Percentiles rank a stretch among this genome's conserved stretches.
phyloP scores from a whole-genome alignment of 1,140 invertebrate species.

The Sarcophaga bullata region DNA sequence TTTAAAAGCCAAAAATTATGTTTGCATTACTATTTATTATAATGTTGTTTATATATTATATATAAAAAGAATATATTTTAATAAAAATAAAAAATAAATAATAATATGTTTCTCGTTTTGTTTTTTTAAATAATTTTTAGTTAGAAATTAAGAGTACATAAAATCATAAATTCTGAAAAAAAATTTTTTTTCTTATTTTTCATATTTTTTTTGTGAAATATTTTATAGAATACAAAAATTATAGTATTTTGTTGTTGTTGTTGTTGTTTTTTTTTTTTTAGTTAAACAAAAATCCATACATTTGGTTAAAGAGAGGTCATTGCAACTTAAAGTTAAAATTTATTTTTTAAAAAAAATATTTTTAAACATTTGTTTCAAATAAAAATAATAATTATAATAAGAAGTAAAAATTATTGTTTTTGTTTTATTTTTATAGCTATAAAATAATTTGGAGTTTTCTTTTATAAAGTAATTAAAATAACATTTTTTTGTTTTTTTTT shows the following conservation, averaged over 20 bases:
- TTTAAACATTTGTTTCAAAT: neutral
- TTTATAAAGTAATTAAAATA: constrained; percentile 13
- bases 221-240: neutral
- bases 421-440: neutral
- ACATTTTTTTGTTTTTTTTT: constrained; percentile 35
- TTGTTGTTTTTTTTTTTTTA: neutral
- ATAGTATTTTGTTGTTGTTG: neutral
- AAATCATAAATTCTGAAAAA: neutral
- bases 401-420: neutral
- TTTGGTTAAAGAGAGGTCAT: constrained; percentile 32
- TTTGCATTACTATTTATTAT: constrained; percentile 19
- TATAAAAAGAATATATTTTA: neutral
- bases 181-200: neutral
- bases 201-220: neutral
- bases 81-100: neutral
- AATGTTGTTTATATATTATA: neutral
- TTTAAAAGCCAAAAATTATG: constrained; percentile 36
- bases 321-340: constrained; percentile 36
- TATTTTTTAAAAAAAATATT: no score
- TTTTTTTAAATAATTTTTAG: constrained; percentile 1
- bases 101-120: constrained; percentile 35
- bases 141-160: neutral
- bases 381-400: constrained; percentile 20
- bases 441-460: neutral
- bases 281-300: neutral